These are phyloP conservation scores for Myiagra hebetior DNA, from an alignment of 2,113 vertebrate genomes.

Conservation along the genomic window DNA sequence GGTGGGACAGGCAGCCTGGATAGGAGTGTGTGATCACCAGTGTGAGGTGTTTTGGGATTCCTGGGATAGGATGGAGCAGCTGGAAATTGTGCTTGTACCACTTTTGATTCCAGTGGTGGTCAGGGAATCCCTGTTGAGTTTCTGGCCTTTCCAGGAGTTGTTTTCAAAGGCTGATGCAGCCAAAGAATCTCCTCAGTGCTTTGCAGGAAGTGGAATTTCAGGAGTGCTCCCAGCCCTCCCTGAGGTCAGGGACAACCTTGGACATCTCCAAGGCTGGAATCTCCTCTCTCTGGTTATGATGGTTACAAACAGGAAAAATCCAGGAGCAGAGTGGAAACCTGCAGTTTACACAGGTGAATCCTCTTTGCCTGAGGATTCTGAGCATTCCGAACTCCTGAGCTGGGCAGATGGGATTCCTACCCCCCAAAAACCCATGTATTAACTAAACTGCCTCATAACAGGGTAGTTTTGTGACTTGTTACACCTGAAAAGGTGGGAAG, in stretches of 20 bases:
- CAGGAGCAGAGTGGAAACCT: neutral
- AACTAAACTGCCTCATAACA: neutral
- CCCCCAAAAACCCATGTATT: neutral
- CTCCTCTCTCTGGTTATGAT: neutral
- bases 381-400: neutral
- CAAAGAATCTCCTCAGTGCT: neutral
- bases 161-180: neutral
- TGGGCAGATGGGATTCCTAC: neutral
- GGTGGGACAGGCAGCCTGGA: neutral
- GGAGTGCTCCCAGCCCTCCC: neutral
- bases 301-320: neutral
- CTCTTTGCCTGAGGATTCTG: neutral
- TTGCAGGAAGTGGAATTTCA: neutral
- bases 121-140: neutral
- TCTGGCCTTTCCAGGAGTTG: neutral
- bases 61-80: neutral
- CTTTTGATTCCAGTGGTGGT: neutral
- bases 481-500: too few species aligned
- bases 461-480: neutral
- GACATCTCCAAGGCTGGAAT: neutral
- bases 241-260: neutral
- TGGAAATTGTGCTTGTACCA: neutral
- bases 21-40: neutral
- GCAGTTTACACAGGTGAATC: neutral
- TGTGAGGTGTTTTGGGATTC: neutral